Percentiles rank a stretch among this genome's conserved stretches.
Evolutionary conservation across 2,888 invertebrate species (phyloP).

Genomic region (Laothoe populi): DNA sequence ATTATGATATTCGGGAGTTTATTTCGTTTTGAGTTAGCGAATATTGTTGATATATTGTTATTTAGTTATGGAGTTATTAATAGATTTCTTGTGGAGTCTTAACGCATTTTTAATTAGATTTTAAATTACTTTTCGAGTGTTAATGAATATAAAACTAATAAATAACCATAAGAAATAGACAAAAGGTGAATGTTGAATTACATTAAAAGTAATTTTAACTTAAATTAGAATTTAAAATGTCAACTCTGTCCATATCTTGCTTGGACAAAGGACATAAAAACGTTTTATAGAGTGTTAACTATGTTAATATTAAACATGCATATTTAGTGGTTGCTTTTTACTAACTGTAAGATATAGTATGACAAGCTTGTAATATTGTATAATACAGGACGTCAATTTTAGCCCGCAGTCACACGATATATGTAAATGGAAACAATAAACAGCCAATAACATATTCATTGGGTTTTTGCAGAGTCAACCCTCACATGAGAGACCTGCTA

Average conservation of each 20-base stretch:
- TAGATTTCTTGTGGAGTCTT: neutral
- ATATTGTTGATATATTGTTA: constrained; percentile 1
- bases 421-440: constrained; percentile 57
- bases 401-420: constrained; percentile 49
- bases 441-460: constrained; percentile 69
- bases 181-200: constrained; percentile 1
- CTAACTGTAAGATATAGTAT: neutral
- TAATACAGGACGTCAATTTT: constrained; percentile 37
- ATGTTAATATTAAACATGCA: neutral
- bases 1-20: constrained; percentile 78
- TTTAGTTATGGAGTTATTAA: neutral
- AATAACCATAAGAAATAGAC: neutral
- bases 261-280: constrained; percentile 15
- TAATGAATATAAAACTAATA: neutral
- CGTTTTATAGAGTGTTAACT: constrained; percentile 10
- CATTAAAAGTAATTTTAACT: neutral
- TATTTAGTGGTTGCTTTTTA: neutral
- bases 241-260: neutral
- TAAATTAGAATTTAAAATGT: constrained; percentile 6
- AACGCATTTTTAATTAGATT: neutral
- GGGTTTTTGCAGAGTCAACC: constrained; percentile 63
- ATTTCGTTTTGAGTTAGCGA: constrained; percentile 40
- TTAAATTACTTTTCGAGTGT: neutral
- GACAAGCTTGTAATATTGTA: constrained; percentile 4
- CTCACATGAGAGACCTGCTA: constrained; percentile 69